phyloP scores from a whole-genome alignment of 2,797 vertebrate genomes.

The Cirrhinus molitorella region DNA sequence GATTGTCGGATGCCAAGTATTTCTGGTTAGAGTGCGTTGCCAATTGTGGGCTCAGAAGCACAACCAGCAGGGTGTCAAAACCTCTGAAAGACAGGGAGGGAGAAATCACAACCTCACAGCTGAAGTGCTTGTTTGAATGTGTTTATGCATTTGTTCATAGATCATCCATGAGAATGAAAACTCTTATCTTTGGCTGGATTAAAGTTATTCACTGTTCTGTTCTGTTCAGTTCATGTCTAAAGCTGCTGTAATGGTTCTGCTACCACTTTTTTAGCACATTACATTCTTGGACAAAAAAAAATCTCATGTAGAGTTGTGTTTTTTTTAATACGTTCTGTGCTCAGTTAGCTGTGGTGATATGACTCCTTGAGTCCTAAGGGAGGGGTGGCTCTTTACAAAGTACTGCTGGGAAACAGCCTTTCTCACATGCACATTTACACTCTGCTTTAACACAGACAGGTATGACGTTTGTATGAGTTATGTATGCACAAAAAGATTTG shows the following conservation, averaged over 20 bases:
- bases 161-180: not conserved
- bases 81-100: slow-evolving; percentile 60
- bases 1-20: slow-evolving; percentile 74
- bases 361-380: slow-evolving; percentile 54
- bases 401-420: slow-evolving; percentile 52
- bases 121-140: slow-evolving; percentile 59
- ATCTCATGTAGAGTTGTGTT: not conserved
- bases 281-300: not conserved
- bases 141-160: slow-evolving; percentile 34
- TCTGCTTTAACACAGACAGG: slow-evolving; percentile 42
- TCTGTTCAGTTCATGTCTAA: not conserved
- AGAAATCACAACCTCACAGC: slow-evolving; percentile 63
- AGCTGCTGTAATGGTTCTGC: not conserved
- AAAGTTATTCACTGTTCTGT: not conserved
- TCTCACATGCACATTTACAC: slow-evolving; percentile 58
- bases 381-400: slow-evolving; percentile 56
- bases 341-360: slow-evolving; percentile 36
- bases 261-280: not conserved
- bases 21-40: slow-evolving; percentile 70
- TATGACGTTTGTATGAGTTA: slow-evolving; percentile 58
- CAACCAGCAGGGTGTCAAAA: slow-evolving; percentile 59
- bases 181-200: not conserved
- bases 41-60: slow-evolving; percentile 67
- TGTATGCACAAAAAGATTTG: slow-evolving; percentile 52
- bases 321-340: not conserved